phyloP scores from a whole-genome alignment of 2,113 vertebrate genomes.

The Buteo buteo region DNA sequence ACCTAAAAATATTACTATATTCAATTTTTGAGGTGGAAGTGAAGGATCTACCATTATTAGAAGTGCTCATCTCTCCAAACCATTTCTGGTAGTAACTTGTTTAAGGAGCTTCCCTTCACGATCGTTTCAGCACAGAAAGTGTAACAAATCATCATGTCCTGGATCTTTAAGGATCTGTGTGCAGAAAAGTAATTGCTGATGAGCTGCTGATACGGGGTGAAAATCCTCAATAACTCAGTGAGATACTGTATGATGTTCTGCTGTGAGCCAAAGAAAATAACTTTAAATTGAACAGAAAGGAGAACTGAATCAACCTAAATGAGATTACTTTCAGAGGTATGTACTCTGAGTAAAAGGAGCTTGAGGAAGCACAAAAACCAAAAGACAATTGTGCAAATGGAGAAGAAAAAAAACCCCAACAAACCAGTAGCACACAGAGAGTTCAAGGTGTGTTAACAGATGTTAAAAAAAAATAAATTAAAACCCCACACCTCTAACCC shows the following conservation, averaged over 20 bases:
- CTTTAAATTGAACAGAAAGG: slow-evolving; percentile 50
- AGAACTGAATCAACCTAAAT: slow-evolving; percentile 49
- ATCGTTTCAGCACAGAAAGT: slow-evolving; percentile 46
- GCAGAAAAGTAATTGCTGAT: slow-evolving; percentile 62
- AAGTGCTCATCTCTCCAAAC: background rate
- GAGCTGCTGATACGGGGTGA: slow-evolving; percentile 49
- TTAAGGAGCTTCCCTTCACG: background rate
- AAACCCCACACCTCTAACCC: accelerated
- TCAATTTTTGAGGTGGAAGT: background rate
- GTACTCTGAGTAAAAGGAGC: background rate
- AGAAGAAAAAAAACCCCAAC: background rate
- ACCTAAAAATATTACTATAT: background rate
- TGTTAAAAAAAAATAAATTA: background rate
- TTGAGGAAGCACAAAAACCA: slow-evolving; percentile 3
- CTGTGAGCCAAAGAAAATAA: slow-evolving; percentile 59
- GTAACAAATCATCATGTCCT: slow-evolving; percentile 36
- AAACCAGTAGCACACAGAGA: background rate
- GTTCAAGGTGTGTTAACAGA: background rate
- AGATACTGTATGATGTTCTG: slow-evolving; percentile 22
- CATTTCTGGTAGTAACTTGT: background rate
- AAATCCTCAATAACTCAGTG: slow-evolving; percentile 45
- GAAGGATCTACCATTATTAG: background rate
- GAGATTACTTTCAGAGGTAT: slow-evolving; percentile 42
- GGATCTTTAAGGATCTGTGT: slow-evolving; percentile 60
- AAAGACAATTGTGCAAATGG: background rate